Base-by-base conservation (phyloP, 2,797 vertebrate species). In the Distichodus sexfasciatus region DNA sequence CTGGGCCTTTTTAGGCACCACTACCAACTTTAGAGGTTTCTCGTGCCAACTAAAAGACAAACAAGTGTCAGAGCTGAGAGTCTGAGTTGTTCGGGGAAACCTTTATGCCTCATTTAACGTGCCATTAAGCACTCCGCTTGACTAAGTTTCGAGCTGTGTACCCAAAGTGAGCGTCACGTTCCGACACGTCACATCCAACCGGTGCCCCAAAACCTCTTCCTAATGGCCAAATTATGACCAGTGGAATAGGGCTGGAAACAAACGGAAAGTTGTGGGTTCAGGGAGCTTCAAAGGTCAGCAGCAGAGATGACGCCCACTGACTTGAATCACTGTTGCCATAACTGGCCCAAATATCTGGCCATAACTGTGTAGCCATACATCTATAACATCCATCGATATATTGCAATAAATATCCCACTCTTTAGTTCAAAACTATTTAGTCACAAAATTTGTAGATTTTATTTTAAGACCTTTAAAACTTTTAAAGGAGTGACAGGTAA, bases 61-160 rank as follows among this genome's bases (percentile, higher is more conserved):
- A 35, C 6, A 38, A 57, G 31, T 6, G 29, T 15, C 1, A 6
- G 17, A 62, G 24, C 6, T 17, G 7, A 44, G 19, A 12, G 6
- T 35, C 6, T 19, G 46, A 64, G 46, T 9, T n/a, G 14, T 24
- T 11, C 2, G 17, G 7, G 54, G 38, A 55, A 66, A 55, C 64
- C 54, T 17, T 57, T 10, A 55, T 38, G 12, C 26, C 50, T 66
- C 15, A 55, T 55, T 55, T 38, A 67, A 67, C 53, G 35, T 67
- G 6, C 54, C 41, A 38, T 48, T 38, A 58, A 58, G 41, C 53
- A 57, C 9, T 7, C 1, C 29, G 43, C 31, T 10, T 68, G 53
- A 60, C 44, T 51, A 35, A 50, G 23, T 41, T n/a, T 41, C 4
- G 8, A 12, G 15, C 66, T 59, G 11, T 8, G 24, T 24, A 7